phyloP scores from a whole-genome alignment of 1,140 invertebrate species.

The Sweltsa coloradensis region DNA sequence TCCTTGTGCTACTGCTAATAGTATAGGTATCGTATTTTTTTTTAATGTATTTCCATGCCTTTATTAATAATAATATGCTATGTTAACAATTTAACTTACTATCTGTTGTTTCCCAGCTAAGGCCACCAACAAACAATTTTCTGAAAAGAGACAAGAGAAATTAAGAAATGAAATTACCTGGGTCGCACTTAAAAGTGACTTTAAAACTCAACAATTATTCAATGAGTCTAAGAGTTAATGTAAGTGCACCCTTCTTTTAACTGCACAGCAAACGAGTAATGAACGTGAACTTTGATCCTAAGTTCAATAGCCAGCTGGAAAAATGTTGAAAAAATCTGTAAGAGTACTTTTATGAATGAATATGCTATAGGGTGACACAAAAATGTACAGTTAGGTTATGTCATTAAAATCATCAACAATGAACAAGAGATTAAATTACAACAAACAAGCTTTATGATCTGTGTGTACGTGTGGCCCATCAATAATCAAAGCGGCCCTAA shows the following conservation, averaged over 20 bases:
- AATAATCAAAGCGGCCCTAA: conserved; percentile 16
- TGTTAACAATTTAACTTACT: conserved; percentile 73
- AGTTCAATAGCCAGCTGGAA: conserved; percentile 14
- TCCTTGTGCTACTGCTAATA: too few relatives aligned
- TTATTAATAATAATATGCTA: too few relatives aligned
- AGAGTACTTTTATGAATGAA: conserved; percentile 13
- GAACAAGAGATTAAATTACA: conserved; percentile 14
- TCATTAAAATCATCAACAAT: conserved; percentile 7
- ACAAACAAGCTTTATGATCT: conserved; percentile 15
- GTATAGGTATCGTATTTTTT: too few relatives aligned
- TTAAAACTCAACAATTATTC: conserved; percentile 2
- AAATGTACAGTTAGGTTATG: conserved; percentile 4
- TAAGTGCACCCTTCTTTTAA: conserved; percentile 1
- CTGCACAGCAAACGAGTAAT: conserved; percentile 15
- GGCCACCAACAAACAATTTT: conserved; percentile 94
- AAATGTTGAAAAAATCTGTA: conserved; percentile 15
- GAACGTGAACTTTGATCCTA: conserved; percentile 14
- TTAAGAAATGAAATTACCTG: conserved; percentile 1
- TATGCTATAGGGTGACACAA: conserved; percentile 14
- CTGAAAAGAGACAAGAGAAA: conserved; percentile 52
- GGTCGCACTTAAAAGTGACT: conserved; percentile 1
- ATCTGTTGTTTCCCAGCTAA: conserved; percentile 95
- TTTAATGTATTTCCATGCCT: too few relatives aligned
- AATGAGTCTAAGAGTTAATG: background rate
- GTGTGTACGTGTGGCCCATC: conserved; percentile 14